Conservation (phyloP, 35 echinoderm and acorn worm genomes). For the Stichopus chloronotus region DNA sequence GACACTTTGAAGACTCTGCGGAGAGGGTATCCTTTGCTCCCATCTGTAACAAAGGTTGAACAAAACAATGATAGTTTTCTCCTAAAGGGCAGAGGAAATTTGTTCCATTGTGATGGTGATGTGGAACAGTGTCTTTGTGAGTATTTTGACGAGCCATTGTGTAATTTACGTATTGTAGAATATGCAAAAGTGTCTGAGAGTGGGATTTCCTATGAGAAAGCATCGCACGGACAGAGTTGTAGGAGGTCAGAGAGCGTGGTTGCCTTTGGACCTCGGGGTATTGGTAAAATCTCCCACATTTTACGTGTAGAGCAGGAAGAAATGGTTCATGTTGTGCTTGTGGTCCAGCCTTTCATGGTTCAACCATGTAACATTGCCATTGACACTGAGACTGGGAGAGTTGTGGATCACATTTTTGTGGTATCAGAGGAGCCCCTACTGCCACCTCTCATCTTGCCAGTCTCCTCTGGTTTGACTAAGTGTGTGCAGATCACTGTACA, state of each 20-base stretch:
- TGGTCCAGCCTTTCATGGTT: conserved; percentile 31
- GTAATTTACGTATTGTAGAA: background rate
- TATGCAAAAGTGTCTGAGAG: background rate
- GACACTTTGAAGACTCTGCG: conserved; percentile 13
- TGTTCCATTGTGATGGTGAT: conserved; percentile 22
- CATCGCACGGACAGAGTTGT: background rate
- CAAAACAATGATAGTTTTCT: background rate
- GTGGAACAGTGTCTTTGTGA: background rate
- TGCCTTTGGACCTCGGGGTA: background rate
- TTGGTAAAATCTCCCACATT: background rate
- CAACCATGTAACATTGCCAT: background rate
- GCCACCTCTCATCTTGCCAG: conserved; percentile 42
- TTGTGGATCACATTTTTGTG: conserved; percentile 13
- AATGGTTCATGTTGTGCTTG: background rate
- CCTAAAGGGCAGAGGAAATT: background rate
- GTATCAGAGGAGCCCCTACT: conserved; percentile 10
- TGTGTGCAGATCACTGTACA: conserved; percentile 10
- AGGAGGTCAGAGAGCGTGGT: background rate
- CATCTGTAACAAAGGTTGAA: background rate
- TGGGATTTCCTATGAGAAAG: background rate
- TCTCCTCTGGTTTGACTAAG: background rate
- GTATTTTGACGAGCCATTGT: background rate
- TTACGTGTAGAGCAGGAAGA: background rate
- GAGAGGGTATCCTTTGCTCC: background rate
- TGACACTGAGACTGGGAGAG: conserved; percentile 1